Evolutionary conservation across 2,888 invertebrate genomes (phyloP).

Genomic region (Mythimna pallens): DNA sequence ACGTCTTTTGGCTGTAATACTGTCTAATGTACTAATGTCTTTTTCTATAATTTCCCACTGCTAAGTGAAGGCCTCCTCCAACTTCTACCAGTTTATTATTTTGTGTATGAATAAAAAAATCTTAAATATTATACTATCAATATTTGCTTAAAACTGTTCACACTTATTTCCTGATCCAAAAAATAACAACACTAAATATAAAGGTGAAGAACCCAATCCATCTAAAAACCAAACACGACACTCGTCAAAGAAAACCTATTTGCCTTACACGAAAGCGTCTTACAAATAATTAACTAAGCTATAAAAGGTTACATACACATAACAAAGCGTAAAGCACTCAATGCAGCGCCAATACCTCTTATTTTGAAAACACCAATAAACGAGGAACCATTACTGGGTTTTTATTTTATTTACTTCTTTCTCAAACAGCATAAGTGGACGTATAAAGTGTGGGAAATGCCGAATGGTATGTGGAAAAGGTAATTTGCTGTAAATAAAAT

Average conservation of each 20-base stretch:
- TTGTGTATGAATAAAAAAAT: no score
- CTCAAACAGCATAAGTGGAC: slow-evolving; percentile 75
- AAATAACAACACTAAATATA: neutral
- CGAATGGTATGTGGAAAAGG: slow-evolving; percentile 71
- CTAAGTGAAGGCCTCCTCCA: no score
- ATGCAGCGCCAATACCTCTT: slow-evolving; percentile 63
- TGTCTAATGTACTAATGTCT: no score
- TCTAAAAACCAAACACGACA: slow-evolving; percentile 11
- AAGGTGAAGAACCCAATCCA: neutral
- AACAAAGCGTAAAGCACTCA: slow-evolving; percentile 47
- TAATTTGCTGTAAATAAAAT: slow-evolving; percentile 40
- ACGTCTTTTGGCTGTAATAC: no score
- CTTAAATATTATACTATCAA: no score
- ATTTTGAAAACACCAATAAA: slow-evolving; percentile 74
- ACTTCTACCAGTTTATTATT: no score
- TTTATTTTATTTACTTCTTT: slow-evolving; percentile 86
- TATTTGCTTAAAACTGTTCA: neutral
- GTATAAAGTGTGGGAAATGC: slow-evolving; percentile 83
- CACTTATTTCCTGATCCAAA: neutral
- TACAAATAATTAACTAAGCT: slow-evolving; percentile 51
- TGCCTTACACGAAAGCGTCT: slow-evolving; percentile 21
- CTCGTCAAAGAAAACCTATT: neutral
- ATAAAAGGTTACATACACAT: slow-evolving; percentile 44
- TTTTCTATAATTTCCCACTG: no score
- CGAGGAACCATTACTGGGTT: slow-evolving; percentile 80